Conservation (phyloP, 2,797 vertebrate genomes). For the Fistularia tabacaria region DNA sequence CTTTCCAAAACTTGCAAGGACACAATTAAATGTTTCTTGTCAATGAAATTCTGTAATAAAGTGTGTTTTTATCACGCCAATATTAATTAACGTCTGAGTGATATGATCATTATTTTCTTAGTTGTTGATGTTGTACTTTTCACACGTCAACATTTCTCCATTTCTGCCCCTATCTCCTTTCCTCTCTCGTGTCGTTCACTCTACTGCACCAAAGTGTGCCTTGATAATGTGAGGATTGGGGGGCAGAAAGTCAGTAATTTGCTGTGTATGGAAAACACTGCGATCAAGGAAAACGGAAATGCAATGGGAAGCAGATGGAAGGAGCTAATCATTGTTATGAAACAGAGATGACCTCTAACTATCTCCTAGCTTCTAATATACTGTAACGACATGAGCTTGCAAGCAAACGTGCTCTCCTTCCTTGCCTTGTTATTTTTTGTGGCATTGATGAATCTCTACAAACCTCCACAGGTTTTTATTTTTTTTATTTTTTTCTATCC, state of each 20-base stretch:
- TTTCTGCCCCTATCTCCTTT: conserved; percentile 28
- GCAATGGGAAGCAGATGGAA: conserved; percentile 75
- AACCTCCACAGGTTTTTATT: conserved; percentile 27
- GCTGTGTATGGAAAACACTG: conserved; percentile 73
- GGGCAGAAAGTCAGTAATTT: conserved; percentile 80
- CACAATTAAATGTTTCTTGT: too few relatives aligned
- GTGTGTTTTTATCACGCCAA: too few relatives aligned
- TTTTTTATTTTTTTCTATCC: conserved; percentile 7
- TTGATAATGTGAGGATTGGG: conserved; percentile 61
- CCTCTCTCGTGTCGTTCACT: conserved; percentile 40
- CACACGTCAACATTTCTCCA: conserved; percentile 29
- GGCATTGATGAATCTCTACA: conserved; percentile 46
- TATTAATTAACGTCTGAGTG: not conserved
- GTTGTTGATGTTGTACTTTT: conserved; percentile 12
- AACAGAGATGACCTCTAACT: conserved; percentile 82
- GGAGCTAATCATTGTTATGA: conserved; percentile 82
- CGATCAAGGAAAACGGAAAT: conserved; percentile 76
- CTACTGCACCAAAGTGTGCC: conserved; percentile 74
- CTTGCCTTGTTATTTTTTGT: conserved; percentile 33
- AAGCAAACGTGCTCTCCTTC: conserved; percentile 29
- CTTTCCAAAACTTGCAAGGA: too few relatives aligned
- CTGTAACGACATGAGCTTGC: not conserved
- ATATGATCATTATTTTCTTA: conserved; percentile 14
- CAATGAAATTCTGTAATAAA: too few relatives aligned
- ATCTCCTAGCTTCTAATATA: conserved; percentile 66